Conservation (phyloP, 2,797 vertebrate species). For the Scolopax bukidnonensis region DNA sequence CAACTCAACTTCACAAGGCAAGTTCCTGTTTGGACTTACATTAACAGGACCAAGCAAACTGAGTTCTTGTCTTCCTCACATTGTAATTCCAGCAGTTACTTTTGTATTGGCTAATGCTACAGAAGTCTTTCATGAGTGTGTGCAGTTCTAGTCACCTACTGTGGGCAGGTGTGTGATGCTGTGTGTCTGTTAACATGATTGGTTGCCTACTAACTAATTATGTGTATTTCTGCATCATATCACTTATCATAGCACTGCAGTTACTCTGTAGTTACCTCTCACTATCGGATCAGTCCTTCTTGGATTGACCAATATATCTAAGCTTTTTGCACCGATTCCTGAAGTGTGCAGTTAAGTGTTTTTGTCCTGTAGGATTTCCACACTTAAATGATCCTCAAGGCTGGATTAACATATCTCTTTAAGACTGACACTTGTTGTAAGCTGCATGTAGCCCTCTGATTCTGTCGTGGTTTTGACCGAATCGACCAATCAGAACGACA, state of each 20-base stretch:
- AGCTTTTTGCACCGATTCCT: background rate
- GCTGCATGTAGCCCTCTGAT: background rate
- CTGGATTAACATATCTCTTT: background rate
- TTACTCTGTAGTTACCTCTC: background rate
- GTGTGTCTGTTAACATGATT: background rate
- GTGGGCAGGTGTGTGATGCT: background rate
- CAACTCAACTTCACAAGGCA: background rate
- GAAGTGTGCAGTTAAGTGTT: background rate
- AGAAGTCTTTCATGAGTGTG: background rate
- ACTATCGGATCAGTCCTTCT: background rate
- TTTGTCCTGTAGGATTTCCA: background rate
- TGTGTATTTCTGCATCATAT: background rate
- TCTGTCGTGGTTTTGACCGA: too few relatives aligned
- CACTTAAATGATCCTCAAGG: background rate
- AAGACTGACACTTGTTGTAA: background rate
- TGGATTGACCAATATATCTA: background rate
- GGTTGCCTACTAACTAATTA: accelerated
- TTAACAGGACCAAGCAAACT: background rate
- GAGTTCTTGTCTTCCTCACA: background rate
- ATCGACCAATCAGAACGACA: too few relatives aligned
- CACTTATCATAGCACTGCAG: background rate
- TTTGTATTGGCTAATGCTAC: background rate
- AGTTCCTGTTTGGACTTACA: background rate
- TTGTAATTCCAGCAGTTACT: background rate
- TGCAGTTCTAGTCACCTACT: background rate